Evolutionary conservation across 2,113 vertebrate species (phyloP), one percentile per base, ranked within the genome.

Genomic region (Sander lucioperca): DNA sequence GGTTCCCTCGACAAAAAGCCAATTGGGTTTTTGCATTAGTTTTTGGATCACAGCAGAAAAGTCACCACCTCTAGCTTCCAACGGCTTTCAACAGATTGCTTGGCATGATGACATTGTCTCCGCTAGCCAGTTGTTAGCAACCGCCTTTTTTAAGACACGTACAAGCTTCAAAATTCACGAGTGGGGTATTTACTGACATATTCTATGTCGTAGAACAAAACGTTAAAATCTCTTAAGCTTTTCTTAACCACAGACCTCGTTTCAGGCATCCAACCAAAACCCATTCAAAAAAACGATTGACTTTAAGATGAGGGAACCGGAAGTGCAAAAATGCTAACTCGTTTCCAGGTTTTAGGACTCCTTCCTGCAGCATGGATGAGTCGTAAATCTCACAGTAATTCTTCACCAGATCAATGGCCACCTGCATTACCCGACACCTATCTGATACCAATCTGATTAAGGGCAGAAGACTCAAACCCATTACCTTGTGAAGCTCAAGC

Each of bases 401-500:
- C 33, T 66, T 58, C 36, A 57, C 61, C 12, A 47, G 36, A 77
- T 54, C 4, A 58, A 77, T 27, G 27, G 50, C 53, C 47, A 58
- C 84, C 73, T 68, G 63, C 1, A 50, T 50, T n/a, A 80, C 53
- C 61, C 21, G 64, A 87, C 83, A 82, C 74, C 65, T 56, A 62
- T 80, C 59, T 70, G 65, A 81, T 74, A 84, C 25, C 56, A 79
- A 72, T 85, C 56, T 51, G 54, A 83, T 85, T 57, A 27, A 59
- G 23, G 61, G 30, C 43, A 77, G 63, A 25, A 76, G 63, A 79
- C 36, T 68, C 25, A 78, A 82, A 74, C 19, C 77, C 74, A 83
- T 83, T 70, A 71, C 47, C 53, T 19, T 57, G 45, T 75, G 79
- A 74, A 33, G 53, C 54, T 73, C 45, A 69, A 71, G 59, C 63